Percentiles rank a stretch among this genome's conserved stretches.
phyloP scores from a whole-genome alignment of 2,797 vertebrate species.

The Decapterus maruadsi region DNA sequence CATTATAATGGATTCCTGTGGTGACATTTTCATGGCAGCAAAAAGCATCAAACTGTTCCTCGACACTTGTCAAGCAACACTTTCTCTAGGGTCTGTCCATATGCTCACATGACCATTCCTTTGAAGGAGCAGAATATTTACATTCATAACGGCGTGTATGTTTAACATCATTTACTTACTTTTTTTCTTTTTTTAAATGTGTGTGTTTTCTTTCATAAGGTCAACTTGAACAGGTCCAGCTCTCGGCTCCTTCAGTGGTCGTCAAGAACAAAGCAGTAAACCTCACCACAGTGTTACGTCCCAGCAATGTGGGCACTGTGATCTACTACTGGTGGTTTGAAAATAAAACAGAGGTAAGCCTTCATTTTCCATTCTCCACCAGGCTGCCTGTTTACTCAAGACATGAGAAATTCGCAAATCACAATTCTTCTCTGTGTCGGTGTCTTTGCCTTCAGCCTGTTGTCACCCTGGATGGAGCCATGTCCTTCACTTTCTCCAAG shows the following conservation, averaged over 20 bases:
- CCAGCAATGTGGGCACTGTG: slow-evolving; percentile 92
- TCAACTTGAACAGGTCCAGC: slow-evolving; percentile 91
- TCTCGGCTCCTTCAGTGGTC: slow-evolving; percentile 91
- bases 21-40: slow-evolving; percentile 46
- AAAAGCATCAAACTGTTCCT: slow-evolving; percentile 44
- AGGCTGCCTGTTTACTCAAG: neutral
- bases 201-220: slow-evolving; percentile 80
- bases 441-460: slow-evolving; percentile 85
- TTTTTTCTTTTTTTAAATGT: no score
- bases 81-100: neutral
- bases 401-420: slow-evolving; percentile 3
- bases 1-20: slow-evolving; percentile 51
- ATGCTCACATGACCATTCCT: slow-evolving; percentile 13
- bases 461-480: slow-evolving; percentile 90
- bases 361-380: neutral
- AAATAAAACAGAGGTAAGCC: slow-evolving; percentile 93
- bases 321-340: slow-evolving; percentile 97
- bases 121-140: neutral
- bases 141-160: neutral
- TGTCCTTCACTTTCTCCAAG: slow-evolving; percentile 89
- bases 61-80: slow-evolving; percentile 35
- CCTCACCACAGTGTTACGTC: slow-evolving; percentile 88
- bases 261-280: slow-evolving; percentile 93
- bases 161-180: no score
- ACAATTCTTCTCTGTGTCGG: neutral